Percentiles rank a stretch among this genome's conserved stretches.
Conservation (phyloP, 1,140 invertebrate genomes). For the Arion vulgaris region DNA sequence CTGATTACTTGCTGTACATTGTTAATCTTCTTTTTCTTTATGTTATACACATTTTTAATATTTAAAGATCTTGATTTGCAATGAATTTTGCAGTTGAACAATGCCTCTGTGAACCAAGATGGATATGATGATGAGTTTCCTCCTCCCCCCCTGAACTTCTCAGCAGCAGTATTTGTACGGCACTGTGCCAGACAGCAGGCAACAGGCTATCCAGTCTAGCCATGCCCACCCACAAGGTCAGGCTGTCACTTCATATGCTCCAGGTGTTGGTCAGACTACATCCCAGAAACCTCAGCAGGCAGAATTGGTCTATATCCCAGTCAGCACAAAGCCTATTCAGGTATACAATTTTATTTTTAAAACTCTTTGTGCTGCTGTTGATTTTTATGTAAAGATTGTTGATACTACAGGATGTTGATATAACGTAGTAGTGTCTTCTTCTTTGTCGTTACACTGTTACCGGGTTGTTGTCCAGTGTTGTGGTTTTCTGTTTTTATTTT, state of each 20-base stretch:
- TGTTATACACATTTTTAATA: too few relatives aligned
- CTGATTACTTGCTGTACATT: too few relatives aligned
- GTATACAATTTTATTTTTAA: too few relatives aligned
- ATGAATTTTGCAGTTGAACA: neutral
- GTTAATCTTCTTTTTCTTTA: too few relatives aligned
- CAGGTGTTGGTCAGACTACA: conserved; percentile 55
- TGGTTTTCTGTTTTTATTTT: too few relatives aligned
- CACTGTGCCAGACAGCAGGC: conserved; percentile 61
- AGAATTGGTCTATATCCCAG: conserved; percentile 46
- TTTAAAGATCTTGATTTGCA: neutral
- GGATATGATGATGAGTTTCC: conserved; percentile 55
- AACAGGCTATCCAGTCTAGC: conserved; percentile 57
- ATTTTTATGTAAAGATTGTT: too few relatives aligned
- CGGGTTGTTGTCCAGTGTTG: too few relatives aligned
- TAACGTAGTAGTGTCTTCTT: too few relatives aligned
- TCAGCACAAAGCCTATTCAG: conserved; percentile 55
- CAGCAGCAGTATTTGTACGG: conserved; percentile 68
- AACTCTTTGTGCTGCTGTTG: too few relatives aligned
- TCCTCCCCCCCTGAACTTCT: conserved; percentile 64
- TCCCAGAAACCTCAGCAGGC: conserved; percentile 55
- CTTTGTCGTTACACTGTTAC: too few relatives aligned
- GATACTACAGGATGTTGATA: too few relatives aligned
- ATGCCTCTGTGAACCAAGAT: conserved; percentile 46
- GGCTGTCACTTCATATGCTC: conserved; percentile 52
- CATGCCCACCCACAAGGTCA: conserved; percentile 49